Evolutionary conservation across 2,797 vertebrate genomes (phyloP).

Genomic region (Poeciliopsis turneri): DNA sequence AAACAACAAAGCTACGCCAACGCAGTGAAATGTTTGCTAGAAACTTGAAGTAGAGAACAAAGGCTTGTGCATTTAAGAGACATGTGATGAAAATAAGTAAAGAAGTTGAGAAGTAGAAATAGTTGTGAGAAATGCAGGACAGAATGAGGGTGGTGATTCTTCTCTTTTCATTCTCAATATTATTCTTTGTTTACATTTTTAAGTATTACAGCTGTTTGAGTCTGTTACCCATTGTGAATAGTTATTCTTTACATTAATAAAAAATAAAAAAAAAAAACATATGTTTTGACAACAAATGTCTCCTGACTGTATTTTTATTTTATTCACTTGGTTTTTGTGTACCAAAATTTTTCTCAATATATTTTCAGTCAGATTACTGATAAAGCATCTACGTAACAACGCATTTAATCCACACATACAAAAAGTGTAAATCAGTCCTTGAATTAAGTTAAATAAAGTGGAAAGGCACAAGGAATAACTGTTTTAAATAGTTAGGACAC

Average conservation of each 20-base stretch:
- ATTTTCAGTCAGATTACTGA: background rate
- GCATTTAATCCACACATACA: background rate
- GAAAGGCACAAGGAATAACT: background rate
- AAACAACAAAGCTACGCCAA: slow-evolving; percentile 24
- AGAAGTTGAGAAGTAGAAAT: slow-evolving; percentile 45
- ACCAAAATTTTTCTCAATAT: background rate
- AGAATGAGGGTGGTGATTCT: slow-evolving; percentile 61
- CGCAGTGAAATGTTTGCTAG: slow-evolving; percentile 23
- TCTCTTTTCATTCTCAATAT: slow-evolving; percentile 73
- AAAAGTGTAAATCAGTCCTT: background rate
- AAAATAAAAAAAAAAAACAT: slow-evolving; percentile 50
- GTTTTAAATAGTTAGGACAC: background rate
- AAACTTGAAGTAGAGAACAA: slow-evolving; percentile 44
- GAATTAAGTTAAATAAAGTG: background rate
- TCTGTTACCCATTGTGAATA: slow-evolving; percentile 78
- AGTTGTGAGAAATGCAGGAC: slow-evolving; percentile 68
- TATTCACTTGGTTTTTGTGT: background rate
- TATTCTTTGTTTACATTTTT: slow-evolving; percentile 84
- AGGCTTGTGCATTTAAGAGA: slow-evolving; percentile 80
- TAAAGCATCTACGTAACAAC: background rate
- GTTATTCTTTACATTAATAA: slow-evolving; percentile 76
- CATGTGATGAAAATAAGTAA: slow-evolving; percentile 64
- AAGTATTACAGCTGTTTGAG: slow-evolving; percentile 82
- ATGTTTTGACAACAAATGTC: slow-evolving; percentile 58
- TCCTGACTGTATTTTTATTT: slow-evolving; percentile 10